Evolutionary conservation across 2,113 vertebrate genomes (phyloP).

Genomic region (Platycercus adscitus): DNA sequence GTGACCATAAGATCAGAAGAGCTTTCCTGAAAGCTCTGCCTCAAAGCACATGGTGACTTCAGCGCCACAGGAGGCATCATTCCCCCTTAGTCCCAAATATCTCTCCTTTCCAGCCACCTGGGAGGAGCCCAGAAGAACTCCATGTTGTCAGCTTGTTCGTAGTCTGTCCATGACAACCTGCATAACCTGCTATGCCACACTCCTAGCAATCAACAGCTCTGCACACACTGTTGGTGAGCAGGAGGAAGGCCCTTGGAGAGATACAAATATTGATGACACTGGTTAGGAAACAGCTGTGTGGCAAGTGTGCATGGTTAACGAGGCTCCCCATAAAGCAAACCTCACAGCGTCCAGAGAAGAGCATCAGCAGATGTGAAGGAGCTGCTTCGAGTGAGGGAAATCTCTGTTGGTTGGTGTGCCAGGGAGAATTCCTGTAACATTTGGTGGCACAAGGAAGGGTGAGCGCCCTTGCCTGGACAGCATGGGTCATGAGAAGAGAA

Average conservation of each 20-base stretch:
- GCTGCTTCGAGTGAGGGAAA: background rate
- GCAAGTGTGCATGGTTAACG: background rate
- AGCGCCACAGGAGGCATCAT: background rate
- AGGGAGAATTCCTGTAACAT: constrained; percentile 15
- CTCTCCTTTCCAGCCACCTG: background rate
- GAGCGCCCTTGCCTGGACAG: constrained; percentile 32
- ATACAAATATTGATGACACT: background rate
- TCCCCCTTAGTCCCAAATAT: background rate
- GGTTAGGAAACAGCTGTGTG: background rate
- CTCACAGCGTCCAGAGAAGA: background rate
- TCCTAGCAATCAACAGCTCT: background rate
- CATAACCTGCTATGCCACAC: background rate
- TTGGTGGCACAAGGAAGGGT: background rate
- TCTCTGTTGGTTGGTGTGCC: background rate
- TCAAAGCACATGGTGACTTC: background rate
- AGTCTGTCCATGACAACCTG: background rate
- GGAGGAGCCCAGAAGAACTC: background rate
- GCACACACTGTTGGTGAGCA: accelerated
- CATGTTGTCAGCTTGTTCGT: accelerated
- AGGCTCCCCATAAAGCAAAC: background rate
- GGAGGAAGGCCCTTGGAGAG: background rate
- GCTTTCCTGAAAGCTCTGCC: background rate
- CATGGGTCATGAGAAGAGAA: constrained; percentile 70
- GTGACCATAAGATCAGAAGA: background rate
- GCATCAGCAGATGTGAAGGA: background rate